These are phyloP conservation scores for Gastrophysa polygoni DNA, from an alignment of 2,888 invertebrate genomes.

Conservation along the genomic window DNA sequence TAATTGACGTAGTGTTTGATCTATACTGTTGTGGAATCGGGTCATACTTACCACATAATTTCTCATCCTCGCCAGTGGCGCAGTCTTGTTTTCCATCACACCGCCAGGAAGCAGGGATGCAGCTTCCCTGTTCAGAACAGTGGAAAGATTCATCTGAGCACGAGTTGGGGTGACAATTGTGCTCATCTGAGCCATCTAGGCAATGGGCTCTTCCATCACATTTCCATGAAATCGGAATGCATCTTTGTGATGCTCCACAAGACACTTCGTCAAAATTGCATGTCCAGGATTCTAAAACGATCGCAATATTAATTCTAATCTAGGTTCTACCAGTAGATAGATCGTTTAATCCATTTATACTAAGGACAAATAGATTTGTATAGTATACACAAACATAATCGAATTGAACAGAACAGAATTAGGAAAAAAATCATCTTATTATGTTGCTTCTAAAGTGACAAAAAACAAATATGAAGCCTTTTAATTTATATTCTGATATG, in stretches of 20 bases:
- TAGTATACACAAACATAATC: too few relatives aligned
- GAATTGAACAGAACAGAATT: too few relatives aligned
- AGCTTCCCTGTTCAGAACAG: constrained; percentile 64
- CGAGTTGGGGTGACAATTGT: constrained; percentile 58
- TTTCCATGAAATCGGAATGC: constrained; percentile 65
- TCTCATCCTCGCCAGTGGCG: constrained; percentile 64
- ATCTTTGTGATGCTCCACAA: constrained; percentile 58
- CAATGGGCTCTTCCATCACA: constrained; percentile 67
- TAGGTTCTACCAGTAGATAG: too few relatives aligned
- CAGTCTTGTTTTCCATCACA: constrained; percentile 67
- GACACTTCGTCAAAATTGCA: constrained; percentile 65
- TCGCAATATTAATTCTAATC: too few relatives aligned
- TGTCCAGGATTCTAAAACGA: constrained; percentile 51
- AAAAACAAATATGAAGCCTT: too few relatives aligned
- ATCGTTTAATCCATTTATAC: too few relatives aligned
- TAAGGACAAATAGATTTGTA: too few relatives aligned
- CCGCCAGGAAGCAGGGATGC: constrained; percentile 64
- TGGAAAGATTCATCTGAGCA: constrained; percentile 64
- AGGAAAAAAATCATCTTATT: too few relatives aligned
- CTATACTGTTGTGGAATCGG: too few relatives aligned
- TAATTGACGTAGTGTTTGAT: too few relatives aligned
- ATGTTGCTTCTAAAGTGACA: too few relatives aligned
- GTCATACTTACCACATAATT: constrained; percentile 60
- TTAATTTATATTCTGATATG: too few relatives aligned
- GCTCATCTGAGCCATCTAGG: constrained; percentile 63